phyloP scores from a whole-genome alignment of 2,113 vertebrate species.

The Bombycilla garrulus region DNA sequence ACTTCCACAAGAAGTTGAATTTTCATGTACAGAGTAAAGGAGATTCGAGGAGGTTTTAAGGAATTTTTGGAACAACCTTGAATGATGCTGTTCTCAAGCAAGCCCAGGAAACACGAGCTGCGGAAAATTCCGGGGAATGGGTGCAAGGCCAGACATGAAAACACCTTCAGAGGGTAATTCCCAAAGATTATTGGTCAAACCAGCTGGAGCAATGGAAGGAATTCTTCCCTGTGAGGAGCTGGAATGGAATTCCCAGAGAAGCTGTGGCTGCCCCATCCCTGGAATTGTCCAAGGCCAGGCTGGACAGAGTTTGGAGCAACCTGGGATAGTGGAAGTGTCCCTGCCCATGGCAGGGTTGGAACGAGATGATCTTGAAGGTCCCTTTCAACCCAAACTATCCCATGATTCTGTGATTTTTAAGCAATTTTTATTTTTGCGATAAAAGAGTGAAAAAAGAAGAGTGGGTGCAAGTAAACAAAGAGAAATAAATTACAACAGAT shows the following conservation, averaged over 20 bases:
- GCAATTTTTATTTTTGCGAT: not conserved
- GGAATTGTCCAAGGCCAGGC: not conserved
- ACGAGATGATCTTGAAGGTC: not conserved
- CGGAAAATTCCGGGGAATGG: not conserved
- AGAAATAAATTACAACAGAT: not conserved
- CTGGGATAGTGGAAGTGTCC: not conserved
- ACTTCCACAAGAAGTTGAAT: not conserved
- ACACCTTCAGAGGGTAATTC: not conserved
- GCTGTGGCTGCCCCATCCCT: not conserved
- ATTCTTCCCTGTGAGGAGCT: not conserved
- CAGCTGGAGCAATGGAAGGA: not conserved
- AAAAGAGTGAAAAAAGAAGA: not conserved
- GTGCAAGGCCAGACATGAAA: not conserved
- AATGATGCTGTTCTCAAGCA: accelerated
- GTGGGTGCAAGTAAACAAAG: not conserved
- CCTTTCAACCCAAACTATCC: not conserved
- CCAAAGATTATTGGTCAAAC: not conserved
- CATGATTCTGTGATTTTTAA: not conserved
- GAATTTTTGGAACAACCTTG: not conserved
- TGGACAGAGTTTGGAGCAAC: accelerated
- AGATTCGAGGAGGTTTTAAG: not conserved
- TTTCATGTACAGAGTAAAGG: not conserved
- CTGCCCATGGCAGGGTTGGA: not conserved
- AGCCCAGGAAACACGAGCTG: not conserved
- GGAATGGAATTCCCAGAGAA: accelerated